These are phyloP conservation scores for Ectropis grisescens DNA, from an alignment of 1,140 invertebrate species.

Conservation along the genomic window DNA sequence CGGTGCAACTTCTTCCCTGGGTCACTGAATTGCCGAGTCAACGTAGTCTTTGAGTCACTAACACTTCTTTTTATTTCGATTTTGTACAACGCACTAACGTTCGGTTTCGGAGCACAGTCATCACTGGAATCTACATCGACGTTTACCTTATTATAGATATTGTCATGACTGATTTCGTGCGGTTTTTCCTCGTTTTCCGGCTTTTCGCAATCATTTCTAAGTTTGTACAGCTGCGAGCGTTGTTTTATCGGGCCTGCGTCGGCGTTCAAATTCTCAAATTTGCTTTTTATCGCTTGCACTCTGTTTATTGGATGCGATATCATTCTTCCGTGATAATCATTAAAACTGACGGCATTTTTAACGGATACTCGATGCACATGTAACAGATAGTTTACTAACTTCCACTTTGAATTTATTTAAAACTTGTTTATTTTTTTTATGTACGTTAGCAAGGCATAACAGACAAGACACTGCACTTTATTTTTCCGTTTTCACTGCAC, in stretches of 20 bases:
- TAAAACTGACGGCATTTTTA: conserved; percentile 19
- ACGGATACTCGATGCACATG: conserved; percentile 4
- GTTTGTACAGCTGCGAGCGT: conserved; percentile 22
- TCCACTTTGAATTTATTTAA: no score
- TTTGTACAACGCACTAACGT: conserved; percentile 52
- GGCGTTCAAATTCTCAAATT: conserved; percentile 57
- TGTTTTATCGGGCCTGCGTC: conserved; percentile 25
- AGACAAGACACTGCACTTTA: no score
- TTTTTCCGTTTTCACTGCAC: no score
- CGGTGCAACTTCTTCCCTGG: conserved; percentile 72
- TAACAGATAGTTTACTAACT: conserved; percentile 6
- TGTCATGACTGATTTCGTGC: conserved; percentile 9
- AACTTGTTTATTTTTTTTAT: no score
- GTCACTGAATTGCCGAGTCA: conserved; percentile 71
- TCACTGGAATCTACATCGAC: conserved; percentile 18
- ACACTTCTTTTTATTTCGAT: conserved; percentile 31
- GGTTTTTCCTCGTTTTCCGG: conserved; percentile 18
- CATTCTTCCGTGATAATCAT: conserved; percentile 44
- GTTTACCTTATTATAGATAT: conserved; percentile 22
- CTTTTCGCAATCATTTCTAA: conserved; percentile 12
- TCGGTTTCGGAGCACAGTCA: conserved; percentile 35
- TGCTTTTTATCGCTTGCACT: conserved; percentile 65
- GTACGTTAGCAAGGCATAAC: no score
- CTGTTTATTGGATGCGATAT: conserved; percentile 58
- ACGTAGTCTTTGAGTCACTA: conserved; percentile 34